Evolutionary conservation across 2,888 invertebrate species (phyloP).

Genomic region (Cistogaster globosa): DNA sequence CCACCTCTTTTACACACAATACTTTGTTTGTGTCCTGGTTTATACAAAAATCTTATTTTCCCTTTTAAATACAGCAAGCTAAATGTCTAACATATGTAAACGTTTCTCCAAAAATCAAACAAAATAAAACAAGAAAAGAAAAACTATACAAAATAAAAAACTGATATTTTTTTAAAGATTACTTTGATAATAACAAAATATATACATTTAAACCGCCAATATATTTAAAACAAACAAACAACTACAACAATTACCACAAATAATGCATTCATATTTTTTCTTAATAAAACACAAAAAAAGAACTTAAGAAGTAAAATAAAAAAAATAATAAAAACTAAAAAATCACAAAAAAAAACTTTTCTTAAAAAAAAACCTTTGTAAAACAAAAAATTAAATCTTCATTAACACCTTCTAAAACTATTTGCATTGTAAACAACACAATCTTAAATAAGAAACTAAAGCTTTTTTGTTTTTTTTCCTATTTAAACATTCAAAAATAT

Average conservation of each 20-base stretch:
- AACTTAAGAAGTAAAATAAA: conserved; percentile 7
- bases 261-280: conserved; percentile 77
- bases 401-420: conserved; percentile 61
- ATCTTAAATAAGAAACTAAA: conserved; percentile 47
- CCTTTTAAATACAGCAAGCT: conserved; percentile 13
- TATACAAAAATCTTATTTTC: conserved; percentile 33
- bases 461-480: conserved; percentile 39
- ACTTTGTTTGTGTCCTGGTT: conserved; percentile 36
- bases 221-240: conserved; percentile 63
- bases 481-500: conserved; percentile 64
- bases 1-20: conserved; percentile 55
- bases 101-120: conserved; percentile 52
- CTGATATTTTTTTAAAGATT: conserved; percentile 70
- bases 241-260: conserved; percentile 71
- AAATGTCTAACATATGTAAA: conserved; percentile 59
- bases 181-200: conserved; percentile 42
- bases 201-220: conserved; percentile 64
- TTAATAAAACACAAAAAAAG: conserved; percentile 73
- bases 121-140: conserved; percentile 9
- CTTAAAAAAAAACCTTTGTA: conserved; percentile 46
- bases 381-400: conserved; percentile 54
- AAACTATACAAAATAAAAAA: conserved; percentile 60
- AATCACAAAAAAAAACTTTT: conserved; percentile 49
- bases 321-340: conserved; percentile 44
- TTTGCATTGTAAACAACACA: conserved; percentile 57